These are phyloP conservation scores for Numida meleagris DNA, from an alignment of 2,113 vertebrate species.

Conservation along the genomic window DNA sequence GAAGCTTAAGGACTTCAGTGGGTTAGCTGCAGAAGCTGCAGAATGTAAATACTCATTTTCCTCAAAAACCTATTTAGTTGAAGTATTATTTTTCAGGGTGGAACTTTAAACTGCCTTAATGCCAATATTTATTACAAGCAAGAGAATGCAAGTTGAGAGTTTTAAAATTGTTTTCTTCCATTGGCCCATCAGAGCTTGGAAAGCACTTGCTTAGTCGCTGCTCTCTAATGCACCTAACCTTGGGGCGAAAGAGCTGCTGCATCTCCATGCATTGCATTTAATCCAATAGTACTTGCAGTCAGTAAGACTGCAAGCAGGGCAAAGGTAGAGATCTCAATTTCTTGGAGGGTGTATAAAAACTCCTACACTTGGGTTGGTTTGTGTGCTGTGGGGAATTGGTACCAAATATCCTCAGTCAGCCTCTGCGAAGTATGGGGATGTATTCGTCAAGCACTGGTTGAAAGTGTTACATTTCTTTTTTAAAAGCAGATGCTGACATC, in stretches of 20 bases:
- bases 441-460: not conserved
- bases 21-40: not conserved
- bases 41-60: not conserved
- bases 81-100: not conserved
- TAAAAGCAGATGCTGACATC: not conserved
- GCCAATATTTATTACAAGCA: not conserved
- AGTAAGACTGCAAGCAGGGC: not conserved
- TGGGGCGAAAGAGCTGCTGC: not conserved
- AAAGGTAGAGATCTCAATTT: not conserved
- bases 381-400: not conserved
- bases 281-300: not conserved
- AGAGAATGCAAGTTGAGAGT: not conserved
- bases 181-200: not conserved
- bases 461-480: not conserved
- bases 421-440: not conserved
- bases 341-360: not conserved
- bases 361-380: not conserved
- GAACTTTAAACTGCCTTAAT: not conserved
- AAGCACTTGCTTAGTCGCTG: not conserved
- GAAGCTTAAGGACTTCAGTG: not conserved
- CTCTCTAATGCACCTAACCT: not conserved
- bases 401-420: not conserved
- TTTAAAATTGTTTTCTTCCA: not conserved
- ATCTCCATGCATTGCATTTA: not conserved
- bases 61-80: not conserved